These are phyloP conservation scores for Euphydryas editha DNA, from an alignment of 2,888 invertebrate genomes.

Conservation along the genomic window DNA sequence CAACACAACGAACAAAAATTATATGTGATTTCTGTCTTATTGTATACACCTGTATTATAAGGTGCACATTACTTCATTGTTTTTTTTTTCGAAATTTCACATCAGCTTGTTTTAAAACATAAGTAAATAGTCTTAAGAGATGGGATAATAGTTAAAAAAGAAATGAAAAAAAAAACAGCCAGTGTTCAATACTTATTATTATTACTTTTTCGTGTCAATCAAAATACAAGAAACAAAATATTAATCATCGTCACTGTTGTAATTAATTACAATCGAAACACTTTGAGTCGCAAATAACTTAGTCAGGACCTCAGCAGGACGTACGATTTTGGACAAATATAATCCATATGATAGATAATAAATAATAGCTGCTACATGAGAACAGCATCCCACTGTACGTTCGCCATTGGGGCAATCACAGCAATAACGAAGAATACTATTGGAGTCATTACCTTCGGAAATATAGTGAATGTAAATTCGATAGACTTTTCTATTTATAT, in stretches of 20 bases:
- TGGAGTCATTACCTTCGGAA: not conserved
- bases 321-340: conserved; percentile 1
- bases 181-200: too few species aligned
- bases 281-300: not conserved
- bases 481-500: not conserved
- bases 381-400: not conserved
- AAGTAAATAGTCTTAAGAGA: too few species aligned
- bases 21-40: not conserved
- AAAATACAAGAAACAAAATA: not conserved
- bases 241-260: conserved; percentile 8
- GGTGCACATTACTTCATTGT: not conserved
- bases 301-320: not conserved
- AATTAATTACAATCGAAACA: not conserved
- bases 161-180: too few species aligned
- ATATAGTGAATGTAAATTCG: not conserved
- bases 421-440: not conserved
- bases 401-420: not conserved
- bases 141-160: too few species aligned
- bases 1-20: not conserved
- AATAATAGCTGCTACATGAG: conserved; percentile 8
- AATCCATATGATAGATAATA: conserved; percentile 3
- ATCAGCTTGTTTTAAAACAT: too few species aligned
- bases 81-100: not conserved
- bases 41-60: too few species aligned
- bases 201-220: not conserved